Base-by-base conservation (phyloP, 2,113 vertebrate species). In the Dolichallabes microphthalmus region DNA sequence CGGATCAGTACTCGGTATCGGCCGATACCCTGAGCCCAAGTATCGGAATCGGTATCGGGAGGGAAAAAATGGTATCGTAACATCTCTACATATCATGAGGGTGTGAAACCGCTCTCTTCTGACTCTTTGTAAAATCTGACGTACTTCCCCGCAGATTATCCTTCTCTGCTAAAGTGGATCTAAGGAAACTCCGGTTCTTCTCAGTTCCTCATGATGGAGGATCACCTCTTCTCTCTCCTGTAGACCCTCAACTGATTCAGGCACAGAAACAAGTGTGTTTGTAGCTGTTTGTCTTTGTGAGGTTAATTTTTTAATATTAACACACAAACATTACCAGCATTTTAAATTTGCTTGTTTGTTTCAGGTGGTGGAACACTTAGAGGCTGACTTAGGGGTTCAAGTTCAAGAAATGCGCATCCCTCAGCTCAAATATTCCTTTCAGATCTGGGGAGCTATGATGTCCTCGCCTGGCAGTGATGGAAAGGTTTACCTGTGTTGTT, bases 401-500 rank as follows among this genome's bases (percentile, higher is more conserved):
- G 96, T 98, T 58, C 92, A 93, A 66, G 93, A 90, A 0, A 91
- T 96, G 86, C 55, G 80, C 0, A 91, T 98, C 84, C 93, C 91
- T 20, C 94, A 95, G 88, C 93, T 98, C 82, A 95, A 94, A 52
- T 95, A 97, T 71, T 88, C 95, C 74, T 94, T 94, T 89, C 93
- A 96, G 88, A 97, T 98, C 90, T 98, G 97, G 96, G 87, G 94
- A 39, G 90, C 92, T 8, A 95, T 95, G 93, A 96, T 97, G 95
- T 90, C 86, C 0, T 91, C 93, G 0, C 92, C 91, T 20, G 94
- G 92, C 88, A 78, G 90, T 0, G 85, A 96, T 2, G 97, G 94
- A 39, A 92, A 93, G 88, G 93, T 93, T 79, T 27, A 35, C 30
- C 32, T 80, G 30, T 79, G 11, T 39, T 57, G 52, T 53, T 76